Evolutionary conservation across 2,888 invertebrate species (phyloP).

Genomic region (Metellina segmentata): DNA sequence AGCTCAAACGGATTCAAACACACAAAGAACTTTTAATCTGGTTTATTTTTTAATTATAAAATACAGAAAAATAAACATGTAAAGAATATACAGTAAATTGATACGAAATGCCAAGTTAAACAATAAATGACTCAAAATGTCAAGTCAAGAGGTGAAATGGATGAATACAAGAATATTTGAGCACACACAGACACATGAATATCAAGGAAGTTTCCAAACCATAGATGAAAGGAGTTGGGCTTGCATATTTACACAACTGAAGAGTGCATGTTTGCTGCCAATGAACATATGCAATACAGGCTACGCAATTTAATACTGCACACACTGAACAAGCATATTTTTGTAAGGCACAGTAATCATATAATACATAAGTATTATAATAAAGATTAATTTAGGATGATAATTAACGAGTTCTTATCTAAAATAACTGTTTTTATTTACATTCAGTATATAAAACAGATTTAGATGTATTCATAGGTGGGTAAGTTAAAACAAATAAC

Average conservation of each 20-base stretch:
- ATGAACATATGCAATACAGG: background rate
- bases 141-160: conserved; percentile 14
- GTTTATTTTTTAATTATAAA: conserved; percentile 63
- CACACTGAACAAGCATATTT: conserved; percentile 9
- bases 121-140: conserved; percentile 26
- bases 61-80: conserved; percentile 59
- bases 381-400: background rate
- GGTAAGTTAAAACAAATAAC: no score
- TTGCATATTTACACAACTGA: conserved; percentile 53
- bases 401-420: background rate
- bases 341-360: conserved; percentile 35
- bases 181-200: conserved; percentile 36
- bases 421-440: background rate
- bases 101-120: conserved; percentile 44
- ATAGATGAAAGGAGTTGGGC: conserved; percentile 25
- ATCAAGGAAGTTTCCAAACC: conserved; percentile 29
- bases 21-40: background rate
- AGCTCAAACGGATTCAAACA: no score
- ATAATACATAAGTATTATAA: conserved; percentile 3
- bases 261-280: background rate
- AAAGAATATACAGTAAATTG: conserved; percentile 59
- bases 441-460: background rate
- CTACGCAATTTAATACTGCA: conserved; percentile 1
- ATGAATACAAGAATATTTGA: conserved; percentile 47
- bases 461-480: no score